Evolutionary conservation across 2,888 invertebrate genomes (phyloP), one percentile per base, ranked within the genome.

Genomic region (Thelaira solivaga): DNA sequence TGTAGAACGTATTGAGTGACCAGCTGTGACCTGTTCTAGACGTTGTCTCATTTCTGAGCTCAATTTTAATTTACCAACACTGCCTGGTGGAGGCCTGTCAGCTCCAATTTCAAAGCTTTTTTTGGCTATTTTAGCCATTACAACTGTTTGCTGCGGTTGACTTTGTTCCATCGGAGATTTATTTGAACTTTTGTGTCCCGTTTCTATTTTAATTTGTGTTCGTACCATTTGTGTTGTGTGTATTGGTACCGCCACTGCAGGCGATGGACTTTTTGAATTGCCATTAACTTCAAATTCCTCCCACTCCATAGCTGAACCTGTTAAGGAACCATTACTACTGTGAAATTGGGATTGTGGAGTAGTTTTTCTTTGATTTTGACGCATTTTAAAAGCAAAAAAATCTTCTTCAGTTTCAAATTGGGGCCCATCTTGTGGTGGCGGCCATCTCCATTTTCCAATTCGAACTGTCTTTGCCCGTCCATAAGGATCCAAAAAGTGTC

Each of bases 361-460:
- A 20, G 94, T 94, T 86, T 95, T 94, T 41, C 95, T 90, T 80
- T 94, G 93, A 83, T 94, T 93, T 85, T 96, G 96, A 1, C 96
- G 91, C 91, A 96, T 91, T 89, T 97, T 97, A 84, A 97, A 97
- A 82, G 96, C 95, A 71, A 96, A 93, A 84, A 96, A 96, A 82
- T 94, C 94, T 84, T 95, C 96, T 84, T 95, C 96, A 13, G 91
- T 91, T 77, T 94, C 93, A 80, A 92, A 93, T 24, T 92, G 92
- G 1, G 93, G 94, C 16, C 92, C 93, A 53, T 92, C 93, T 69
- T 95, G 94, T 6, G 94, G 93, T 10, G 97, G 97, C 6, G 98
- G 98, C 98, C 98, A 98, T 78, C 95, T 91, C 97, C 97, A 97
- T 89, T 97, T 97, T 1, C 97, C 98, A 65, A 98, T 97, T 29